Percentiles rank a stretch among this genome's conserved stretches.
phyloP scores from a whole-genome alignment of 1,140 invertebrate species.

The Neocloeon triangulifer region DNA sequence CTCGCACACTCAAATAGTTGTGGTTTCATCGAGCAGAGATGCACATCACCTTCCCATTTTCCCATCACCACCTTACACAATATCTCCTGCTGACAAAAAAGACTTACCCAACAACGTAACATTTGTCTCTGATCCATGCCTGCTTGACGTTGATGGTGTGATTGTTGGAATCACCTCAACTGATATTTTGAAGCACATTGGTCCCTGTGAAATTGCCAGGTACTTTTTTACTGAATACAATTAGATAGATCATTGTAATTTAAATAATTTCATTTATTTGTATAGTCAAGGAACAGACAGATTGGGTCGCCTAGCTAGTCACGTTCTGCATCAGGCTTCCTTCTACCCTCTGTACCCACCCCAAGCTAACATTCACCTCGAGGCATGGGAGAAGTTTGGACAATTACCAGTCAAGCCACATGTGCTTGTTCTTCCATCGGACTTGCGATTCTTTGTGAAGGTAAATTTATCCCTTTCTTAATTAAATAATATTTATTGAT shows the following conservation, averaged over 20 bases:
- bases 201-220: slow-evolving; percentile 50
- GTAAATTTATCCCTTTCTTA: slow-evolving; percentile 15
- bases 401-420: slow-evolving; percentile 49
- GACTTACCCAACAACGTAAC: slow-evolving; percentile 27
- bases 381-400: slow-evolving; percentile 38
- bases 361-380: slow-evolving; percentile 35
- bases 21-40: slow-evolving; percentile 55
- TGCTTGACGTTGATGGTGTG: slow-evolving; percentile 51
- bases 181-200: slow-evolving; percentile 59
- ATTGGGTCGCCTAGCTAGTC: slow-evolving; percentile 40
- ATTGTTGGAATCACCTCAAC: slow-evolving; percentile 54
- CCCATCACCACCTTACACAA: slow-evolving; percentile 48
- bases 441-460: slow-evolving; percentile 61
- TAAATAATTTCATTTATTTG: slow-evolving; percentile 1
- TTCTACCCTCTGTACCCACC: slow-evolving; percentile 67
- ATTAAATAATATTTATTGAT: slow-evolving; percentile 3
- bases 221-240: slow-evolving; percentile 23
- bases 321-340: slow-evolving; percentile 50
- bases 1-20: slow-evolving; percentile 36
- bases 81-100: slow-evolving; percentile 9
- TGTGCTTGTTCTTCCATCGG: slow-evolving; percentile 60
- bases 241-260: slow-evolving; percentile 1
- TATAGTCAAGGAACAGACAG: slow-evolving; percentile 24
- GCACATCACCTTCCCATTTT: slow-evolving; percentile 51
- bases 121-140: slow-evolving; percentile 53